A percentile compares a stretch with the other conserved stretches of the same genome.
These are phyloP conservation scores for Nudaria mundana DNA, from an alignment of 2,888 invertebrate species.

Conservation along the genomic window DNA sequence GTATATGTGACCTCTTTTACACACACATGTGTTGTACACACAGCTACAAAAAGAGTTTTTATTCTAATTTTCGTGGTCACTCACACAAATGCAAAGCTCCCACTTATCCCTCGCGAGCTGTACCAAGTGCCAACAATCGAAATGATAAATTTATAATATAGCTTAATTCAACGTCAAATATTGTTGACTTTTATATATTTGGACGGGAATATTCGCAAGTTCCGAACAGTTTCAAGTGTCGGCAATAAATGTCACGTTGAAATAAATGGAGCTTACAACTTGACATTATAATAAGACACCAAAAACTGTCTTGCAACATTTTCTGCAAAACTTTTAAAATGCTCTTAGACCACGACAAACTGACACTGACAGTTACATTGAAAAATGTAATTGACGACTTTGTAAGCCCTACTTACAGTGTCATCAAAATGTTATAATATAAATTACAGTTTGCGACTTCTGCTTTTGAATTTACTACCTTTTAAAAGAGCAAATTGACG, in stretches of 20 bases:
- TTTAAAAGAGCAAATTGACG: neutral
- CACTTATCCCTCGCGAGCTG: no score
- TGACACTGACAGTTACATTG: slow-evolving; percentile 6
- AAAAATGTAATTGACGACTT: slow-evolving; percentile 4
- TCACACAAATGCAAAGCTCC: no score
- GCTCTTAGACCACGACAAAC: no score
- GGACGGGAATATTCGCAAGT: neutral
- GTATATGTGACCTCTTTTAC: no score
- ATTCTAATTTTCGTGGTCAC: no score
- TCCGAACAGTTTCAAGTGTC: neutral
- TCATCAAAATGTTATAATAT: slow-evolving; percentile 2
- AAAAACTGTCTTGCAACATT: neutral
- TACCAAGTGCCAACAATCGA: no score
- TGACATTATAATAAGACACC: neutral
- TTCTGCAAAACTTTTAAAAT: slow-evolving; percentile 1
- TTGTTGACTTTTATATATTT: no score
- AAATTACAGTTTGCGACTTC: slow-evolving; percentile 1
- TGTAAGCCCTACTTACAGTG: neutral
- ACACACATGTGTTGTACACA: no score
- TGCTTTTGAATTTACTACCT: neutral
- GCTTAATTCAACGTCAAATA: no score
- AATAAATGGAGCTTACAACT: slow-evolving; percentile 4
- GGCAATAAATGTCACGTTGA: slow-evolving; percentile 1
- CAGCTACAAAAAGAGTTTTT: no score
- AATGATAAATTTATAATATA: no score